Base-by-base conservation (phyloP, 2,113 vertebrate species). In the Campylorhamphus procurvoides region DNA sequence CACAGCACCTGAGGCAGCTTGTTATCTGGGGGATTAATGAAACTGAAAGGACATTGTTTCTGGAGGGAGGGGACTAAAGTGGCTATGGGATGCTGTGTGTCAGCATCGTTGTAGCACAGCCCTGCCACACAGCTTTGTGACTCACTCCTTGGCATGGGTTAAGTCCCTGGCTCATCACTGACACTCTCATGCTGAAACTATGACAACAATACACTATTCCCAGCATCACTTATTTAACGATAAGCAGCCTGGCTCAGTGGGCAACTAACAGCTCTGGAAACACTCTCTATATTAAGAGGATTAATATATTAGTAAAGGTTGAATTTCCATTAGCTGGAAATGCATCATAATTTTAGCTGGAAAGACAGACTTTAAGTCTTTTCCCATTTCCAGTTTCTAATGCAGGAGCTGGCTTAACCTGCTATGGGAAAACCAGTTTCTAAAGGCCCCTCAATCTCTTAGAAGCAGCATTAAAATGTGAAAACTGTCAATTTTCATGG, bases 401-500 rank as follows among this genome's bases (percentile, higher is more conserved):
- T 31, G 44, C 6, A 66, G 40, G 40, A 94, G 72, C 17, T 68
- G 44, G 13, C 58, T 69, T 90, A 68, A 68, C 10, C 17, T 0
- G 0, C 20, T 50, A 39, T 4, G 8, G 33, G 92, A 88, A 88
- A 95, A 63, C 4, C 33, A n/a, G 56, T 56, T 93, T 94, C 60
- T 72, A 56, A 86, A 92, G 68, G 78, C 9, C 20, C 2, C 1
- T 40, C 46, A 59, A 2, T 59, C 63, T 90, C 52, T 83, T 24
- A 62, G 67, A 89, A 77, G 66, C 33, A 78, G 60, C 39, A 86
- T 75, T 95, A 58, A 75, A 96, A 73, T 60, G 87, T 86, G 79
- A 91, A 91, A 89, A 69, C 46, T 95, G 94, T 67, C 89, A 77
- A 23, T 95, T 94, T 95, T 89, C 91, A 97, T 55, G 85, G 84